Base-by-base conservation (phyloP, 2,888 invertebrate species). In the Noctua pronuba region DNA sequence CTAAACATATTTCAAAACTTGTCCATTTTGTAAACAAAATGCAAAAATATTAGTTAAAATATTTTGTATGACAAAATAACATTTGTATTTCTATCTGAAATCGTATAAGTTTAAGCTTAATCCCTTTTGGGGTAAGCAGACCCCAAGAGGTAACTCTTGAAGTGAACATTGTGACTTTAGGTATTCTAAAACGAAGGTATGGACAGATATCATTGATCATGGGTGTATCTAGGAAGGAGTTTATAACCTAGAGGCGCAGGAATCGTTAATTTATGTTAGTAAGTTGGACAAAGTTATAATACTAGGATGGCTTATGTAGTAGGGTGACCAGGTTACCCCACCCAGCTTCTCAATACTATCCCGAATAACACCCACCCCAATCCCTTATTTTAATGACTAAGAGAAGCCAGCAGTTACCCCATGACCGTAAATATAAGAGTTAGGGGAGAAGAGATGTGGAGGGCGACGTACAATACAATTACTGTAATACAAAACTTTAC, bases 401-500 rank as follows among this genome's bases (percentile, higher is more conserved):
- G 86, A 83, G 83, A 77, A 79, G 69, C 73, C 35, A 72, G 49
- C 58, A 11, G 80, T 73, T 73, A 84, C 71, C 71, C 82, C 88
- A 83, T 79, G 86, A 82, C 58, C 73, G 38, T 74, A 31, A 44
- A 46, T 60, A 72, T 55, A 68, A 67, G 69, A 71, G 65, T 38
- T 65, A 74, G 77, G 73, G 71, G 72, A 72, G 78, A 73, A 76
- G 78, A 82, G 75, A 82, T 69, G 69, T 79, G 79, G 83, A 88
- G 90, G 92, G 91, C 90, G 91, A 90, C 90, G 90, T 87, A 89
- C 87, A 86, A 88, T 88, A 89, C 87, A 88, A 86, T 86, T 79
- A 89, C 85, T 85, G 86, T 90, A 90, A 90, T 92, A 91, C 91
- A 92, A 92, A 91, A 92, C 88, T 86, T 90, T 92, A 93, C 93